phyloP scores from a whole-genome alignment of 1,140 invertebrate species.

The Drosophila ercepeae region DNA sequence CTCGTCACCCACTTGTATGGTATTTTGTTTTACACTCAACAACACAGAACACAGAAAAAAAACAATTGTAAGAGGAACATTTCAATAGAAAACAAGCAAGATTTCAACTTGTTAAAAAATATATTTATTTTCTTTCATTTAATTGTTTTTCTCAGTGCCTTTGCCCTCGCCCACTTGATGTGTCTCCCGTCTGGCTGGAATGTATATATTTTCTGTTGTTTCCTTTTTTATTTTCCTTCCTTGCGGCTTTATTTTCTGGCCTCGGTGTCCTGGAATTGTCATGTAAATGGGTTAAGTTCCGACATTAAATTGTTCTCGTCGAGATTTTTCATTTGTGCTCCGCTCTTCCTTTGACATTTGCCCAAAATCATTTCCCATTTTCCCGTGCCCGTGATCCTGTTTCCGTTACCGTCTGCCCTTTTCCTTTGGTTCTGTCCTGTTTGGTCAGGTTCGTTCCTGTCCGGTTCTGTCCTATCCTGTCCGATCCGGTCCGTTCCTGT shows the following conservation, averaged over 20 bases:
- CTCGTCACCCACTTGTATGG: conserved; percentile 56
- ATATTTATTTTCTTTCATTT: neutral
- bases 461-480: too few relatives aligned
- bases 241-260: conserved; percentile 45
- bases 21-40: conserved; percentile 51
- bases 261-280: conserved; percentile 56
- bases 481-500: too few relatives aligned
- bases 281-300: conserved; percentile 79
- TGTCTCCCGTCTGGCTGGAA: conserved; percentile 27
- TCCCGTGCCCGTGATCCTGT: conserved; percentile 16
- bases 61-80: neutral
- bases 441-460: too few relatives aligned
- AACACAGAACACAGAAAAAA: conserved; percentile 21
- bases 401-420: neutral
- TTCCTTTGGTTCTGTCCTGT: too few relatives aligned
- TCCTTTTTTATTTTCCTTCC: conserved; percentile 40
- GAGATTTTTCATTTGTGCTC: conserved; percentile 48
- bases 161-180: conserved; percentile 9
- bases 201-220: conserved; percentile 33
- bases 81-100: neutral
- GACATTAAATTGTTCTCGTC: conserved; percentile 66
- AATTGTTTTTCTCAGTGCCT: conserved; percentile 4
- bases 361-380: conserved; percentile 41
- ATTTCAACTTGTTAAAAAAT: neutral
- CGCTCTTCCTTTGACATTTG: conserved; percentile 39